Base-by-base conservation (phyloP, 2,113 vertebrate genomes). In the Lycocorax pyrrhopterus region DNA sequence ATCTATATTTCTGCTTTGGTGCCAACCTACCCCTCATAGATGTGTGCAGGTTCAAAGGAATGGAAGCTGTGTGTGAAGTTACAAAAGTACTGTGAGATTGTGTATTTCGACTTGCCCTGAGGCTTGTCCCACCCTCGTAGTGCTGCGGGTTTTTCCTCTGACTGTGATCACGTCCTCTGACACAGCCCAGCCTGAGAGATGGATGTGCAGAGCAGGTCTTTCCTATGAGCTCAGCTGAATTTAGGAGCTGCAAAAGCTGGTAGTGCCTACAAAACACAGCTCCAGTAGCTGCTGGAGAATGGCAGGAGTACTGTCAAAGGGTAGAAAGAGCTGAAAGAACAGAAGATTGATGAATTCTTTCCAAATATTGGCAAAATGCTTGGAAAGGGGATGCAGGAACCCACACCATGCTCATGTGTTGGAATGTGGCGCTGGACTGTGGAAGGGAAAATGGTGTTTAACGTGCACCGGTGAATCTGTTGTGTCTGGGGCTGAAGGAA, bases 11-110 rank as follows among this genome's bases (percentile, higher is more conserved):
- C 72, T 84, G 7, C 19, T 77, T 87, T 55, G 33, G 23, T 44
- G 55, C 49, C 47, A n/a, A 2, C 9, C 14, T 74, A 1, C 4
- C 23, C 9, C 1, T 60, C 9, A 1, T 1, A 15, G 23, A 11
- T 35, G 22, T 1, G 6, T 64, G 49, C 37, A 33, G 9, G 12
- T 46, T 59, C 60, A 26, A 52, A 51, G 58, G 53, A 17, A 0
- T 58, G 29, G 63, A 51, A 69, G 32, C 41, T 62, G 20, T 10
- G 25, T 35, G 17, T n/a, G 80, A 47, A 16, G 11, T 67, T 41
- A 13, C 3, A 58, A 44, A 67, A 32, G 13, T 10, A 6, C 37
- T 4, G 3, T 20, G n/a, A 30, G 46, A 10, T 29, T 10, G 6
- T 43, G n/a, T 43, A 5, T 63, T 86, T 84, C 63, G 43, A 6